Evolutionary conservation across 2,888 invertebrate genomes (phyloP).

Genomic region (Ennomos fuscantarius): DNA sequence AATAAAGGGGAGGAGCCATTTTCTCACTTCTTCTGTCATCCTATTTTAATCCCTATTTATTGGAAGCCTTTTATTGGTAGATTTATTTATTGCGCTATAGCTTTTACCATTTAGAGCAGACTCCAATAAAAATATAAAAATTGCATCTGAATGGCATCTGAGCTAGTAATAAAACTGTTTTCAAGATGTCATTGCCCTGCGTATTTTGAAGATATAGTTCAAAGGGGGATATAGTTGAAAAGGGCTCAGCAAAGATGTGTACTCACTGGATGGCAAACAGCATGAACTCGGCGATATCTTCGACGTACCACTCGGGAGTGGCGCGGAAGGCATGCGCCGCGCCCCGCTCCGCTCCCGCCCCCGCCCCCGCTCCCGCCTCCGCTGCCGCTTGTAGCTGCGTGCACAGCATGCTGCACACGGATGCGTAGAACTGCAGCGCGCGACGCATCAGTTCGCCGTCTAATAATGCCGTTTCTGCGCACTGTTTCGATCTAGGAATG

Average conservation of each 20-base stretch:
- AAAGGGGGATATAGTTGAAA: too few relatives aligned
- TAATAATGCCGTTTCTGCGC: slow-evolving; percentile 95
- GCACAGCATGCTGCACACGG: slow-evolving; percentile 93
- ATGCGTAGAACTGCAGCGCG: slow-evolving; percentile 94
- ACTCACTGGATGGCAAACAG: slow-evolving; percentile 97
- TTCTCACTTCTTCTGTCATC: too few relatives aligned
- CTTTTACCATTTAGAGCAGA: too few relatives aligned
- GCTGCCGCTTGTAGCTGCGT: slow-evolving; percentile 89
- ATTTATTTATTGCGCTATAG: too few relatives aligned
- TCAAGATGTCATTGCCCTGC: too few relatives aligned
- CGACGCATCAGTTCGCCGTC: slow-evolving; percentile 93
- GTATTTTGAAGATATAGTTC: too few relatives aligned
- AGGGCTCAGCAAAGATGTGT: background rate
- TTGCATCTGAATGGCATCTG: too few relatives aligned
- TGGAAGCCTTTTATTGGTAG: too few relatives aligned
- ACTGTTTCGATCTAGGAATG: slow-evolving; percentile 90
- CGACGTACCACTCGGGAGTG: slow-evolving; percentile 98
- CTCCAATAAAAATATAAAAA: too few relatives aligned
- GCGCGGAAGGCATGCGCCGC: slow-evolving; percentile 91
- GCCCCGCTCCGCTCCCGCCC: slow-evolving; percentile 52
- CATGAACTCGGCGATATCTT: slow-evolving; percentile 98
- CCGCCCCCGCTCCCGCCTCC: slow-evolving; percentile 84
- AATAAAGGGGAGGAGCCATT: too few relatives aligned
- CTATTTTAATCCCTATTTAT: too few relatives aligned
- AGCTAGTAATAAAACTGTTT: too few relatives aligned